Percentiles rank a stretch among this genome's conserved stretches.
phyloP scores from a whole-genome alignment of 2,888 invertebrate genomes.

The Heteropelma amictum region DNA sequence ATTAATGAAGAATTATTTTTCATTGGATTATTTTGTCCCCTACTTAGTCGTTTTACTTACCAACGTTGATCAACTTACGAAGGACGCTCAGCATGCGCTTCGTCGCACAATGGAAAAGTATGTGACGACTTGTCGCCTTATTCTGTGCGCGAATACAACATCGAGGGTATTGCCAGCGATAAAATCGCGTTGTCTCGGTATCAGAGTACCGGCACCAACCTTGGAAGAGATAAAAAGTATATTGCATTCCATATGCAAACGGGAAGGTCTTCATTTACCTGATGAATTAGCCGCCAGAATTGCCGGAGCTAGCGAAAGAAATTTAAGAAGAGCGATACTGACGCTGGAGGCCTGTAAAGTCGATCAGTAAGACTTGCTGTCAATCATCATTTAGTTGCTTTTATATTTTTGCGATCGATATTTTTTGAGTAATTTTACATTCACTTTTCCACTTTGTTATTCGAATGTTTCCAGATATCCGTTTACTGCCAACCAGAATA shows the following conservation, averaged over 20 bases:
- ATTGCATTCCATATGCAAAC: constrained; percentile 84
- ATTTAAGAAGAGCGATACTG: constrained; percentile 93
- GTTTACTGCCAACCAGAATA: constrained; percentile 87
- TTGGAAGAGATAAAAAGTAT: constrained; percentile 86
- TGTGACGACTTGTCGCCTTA: constrained; percentile 94
- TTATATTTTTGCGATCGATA: not conserved
- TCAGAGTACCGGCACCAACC: constrained; percentile 94
- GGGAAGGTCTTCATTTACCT: constrained; percentile 90
- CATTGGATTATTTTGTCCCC: no score
- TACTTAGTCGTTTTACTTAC: constrained; percentile 91
- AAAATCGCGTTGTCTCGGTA: constrained; percentile 93
- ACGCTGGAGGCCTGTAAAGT: constrained; percentile 97
- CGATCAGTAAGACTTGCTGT: constrained; percentile 81
- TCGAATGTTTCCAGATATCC: constrained; percentile 83
- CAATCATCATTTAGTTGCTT: not conserved
- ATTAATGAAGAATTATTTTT: no score
- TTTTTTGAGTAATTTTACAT: not conserved
- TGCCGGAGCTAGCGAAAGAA: constrained; percentile 89
- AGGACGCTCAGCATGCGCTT: no score
- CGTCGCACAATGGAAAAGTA: constrained; percentile 99
- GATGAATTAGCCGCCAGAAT: constrained; percentile 87
- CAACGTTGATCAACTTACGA: constrained; percentile 95
- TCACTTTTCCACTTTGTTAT: not conserved
- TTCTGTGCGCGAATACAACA: constrained; percentile 95
- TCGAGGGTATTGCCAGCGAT: constrained; percentile 99